phyloP scores from a whole-genome alignment of 1,140 invertebrate genomes.

The Anastrepha ludens region DNA sequence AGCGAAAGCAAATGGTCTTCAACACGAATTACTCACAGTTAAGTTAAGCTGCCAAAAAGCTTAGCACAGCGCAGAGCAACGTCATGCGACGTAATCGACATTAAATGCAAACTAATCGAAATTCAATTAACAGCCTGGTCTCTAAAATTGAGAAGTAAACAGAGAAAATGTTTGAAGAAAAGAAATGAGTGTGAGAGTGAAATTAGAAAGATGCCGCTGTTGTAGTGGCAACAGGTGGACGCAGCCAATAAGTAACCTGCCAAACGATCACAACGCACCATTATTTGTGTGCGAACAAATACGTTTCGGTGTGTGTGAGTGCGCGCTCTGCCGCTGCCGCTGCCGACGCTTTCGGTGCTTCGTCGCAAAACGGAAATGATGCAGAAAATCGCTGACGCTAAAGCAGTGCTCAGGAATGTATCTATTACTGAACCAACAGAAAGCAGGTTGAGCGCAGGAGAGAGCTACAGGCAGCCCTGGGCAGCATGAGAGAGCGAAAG shows the following conservation, averaged over 20 bases:
- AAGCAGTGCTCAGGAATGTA: not conserved
- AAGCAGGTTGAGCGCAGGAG: not conserved
- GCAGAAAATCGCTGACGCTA: not conserved
- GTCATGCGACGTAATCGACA: not conserved
- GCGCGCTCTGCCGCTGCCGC: not conserved
- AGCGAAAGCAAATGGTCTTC: slow-evolving; percentile 55
- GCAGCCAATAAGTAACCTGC: not conserved
- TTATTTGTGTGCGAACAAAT: not conserved
- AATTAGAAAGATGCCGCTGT: not conserved
- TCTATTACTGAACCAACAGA: not conserved
- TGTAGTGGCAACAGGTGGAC: too few relatives aligned
- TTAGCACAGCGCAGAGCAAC: not conserved
- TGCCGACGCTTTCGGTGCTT: not conserved
- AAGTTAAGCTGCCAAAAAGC: not conserved
- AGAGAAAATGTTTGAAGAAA: not conserved
- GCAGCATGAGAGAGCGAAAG: not conserved
- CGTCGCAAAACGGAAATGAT: slow-evolving; percentile 16
- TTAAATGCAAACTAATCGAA: not conserved
- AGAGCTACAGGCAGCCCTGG: not conserved
- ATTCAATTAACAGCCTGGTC: not conserved
- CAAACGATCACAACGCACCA: not conserved
- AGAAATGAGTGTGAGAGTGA: not conserved
- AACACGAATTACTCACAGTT: not conserved
- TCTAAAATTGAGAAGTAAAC: not conserved
- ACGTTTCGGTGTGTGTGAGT: not conserved